phyloP scores from a whole-genome alignment of 2,113 vertebrate species.

The Pterophyllum scalare region DNA sequence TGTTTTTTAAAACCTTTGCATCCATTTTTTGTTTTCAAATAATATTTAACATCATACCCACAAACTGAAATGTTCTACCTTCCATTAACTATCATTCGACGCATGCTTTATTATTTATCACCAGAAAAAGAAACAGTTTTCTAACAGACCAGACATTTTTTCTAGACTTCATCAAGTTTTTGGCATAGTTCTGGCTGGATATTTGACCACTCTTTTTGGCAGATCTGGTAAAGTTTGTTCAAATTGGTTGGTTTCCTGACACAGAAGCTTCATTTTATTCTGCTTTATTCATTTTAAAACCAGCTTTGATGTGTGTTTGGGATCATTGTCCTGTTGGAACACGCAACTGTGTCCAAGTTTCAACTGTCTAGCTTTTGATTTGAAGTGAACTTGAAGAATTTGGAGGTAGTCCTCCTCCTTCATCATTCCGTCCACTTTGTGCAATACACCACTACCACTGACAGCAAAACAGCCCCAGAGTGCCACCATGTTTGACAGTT shows the following conservation, averaged over 20 bases:
- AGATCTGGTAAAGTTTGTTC: neutral
- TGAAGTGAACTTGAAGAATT: neutral
- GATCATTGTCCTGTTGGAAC: neutral
- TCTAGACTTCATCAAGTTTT: neutral
- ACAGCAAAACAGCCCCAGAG: neutral
- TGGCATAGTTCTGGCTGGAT: neutral
- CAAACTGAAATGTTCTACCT: too few species aligned
- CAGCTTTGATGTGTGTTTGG: neutral
- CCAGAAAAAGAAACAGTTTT: too few species aligned
- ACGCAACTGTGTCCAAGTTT: neutral
- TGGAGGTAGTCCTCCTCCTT: neutral
- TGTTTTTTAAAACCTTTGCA: neutral
- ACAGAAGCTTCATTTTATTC: neutral
- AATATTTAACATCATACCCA: neutral
- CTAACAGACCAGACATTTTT: neutral
- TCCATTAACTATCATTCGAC: too few species aligned
- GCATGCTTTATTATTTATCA: too few species aligned
- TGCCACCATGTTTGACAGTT: neutral
- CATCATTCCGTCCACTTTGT: neutral
- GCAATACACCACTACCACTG: neutral
- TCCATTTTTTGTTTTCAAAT: neutral
- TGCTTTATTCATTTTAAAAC: neutral
- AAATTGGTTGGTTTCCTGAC: neutral
- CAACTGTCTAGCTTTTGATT: neutral
- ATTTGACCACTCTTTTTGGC: rapidly evolving